Percentiles rank a stretch among this genome's conserved stretches.
These are phyloP conservation scores for Megalonaias nervosa DNA, from an alignment of 1,140 invertebrate genomes.

Conservation along the genomic window DNA sequence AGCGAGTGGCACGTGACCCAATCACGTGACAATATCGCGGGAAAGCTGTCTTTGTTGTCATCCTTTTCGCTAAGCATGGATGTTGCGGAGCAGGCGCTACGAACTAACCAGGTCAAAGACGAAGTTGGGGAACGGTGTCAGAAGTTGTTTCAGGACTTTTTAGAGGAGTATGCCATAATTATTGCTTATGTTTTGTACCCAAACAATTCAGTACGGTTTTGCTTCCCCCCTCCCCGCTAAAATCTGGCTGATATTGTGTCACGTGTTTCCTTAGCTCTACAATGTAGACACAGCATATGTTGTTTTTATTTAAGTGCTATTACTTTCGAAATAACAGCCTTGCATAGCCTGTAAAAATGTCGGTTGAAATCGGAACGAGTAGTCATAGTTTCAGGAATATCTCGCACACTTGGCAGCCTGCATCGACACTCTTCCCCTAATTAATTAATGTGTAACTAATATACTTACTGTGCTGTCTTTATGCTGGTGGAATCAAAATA, in stretches of 20 bases:
- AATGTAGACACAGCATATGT: too few relatives aligned
- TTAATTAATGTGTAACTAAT: too few relatives aligned
- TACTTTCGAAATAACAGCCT: too few relatives aligned
- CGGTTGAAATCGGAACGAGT: too few relatives aligned
- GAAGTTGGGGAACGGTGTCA: constrained; percentile 93
- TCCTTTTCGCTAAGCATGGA: constrained; percentile 70
- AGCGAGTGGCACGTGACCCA: neutral
- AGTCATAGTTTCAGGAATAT: too few relatives aligned
- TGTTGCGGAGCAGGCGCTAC: constrained; percentile 70
- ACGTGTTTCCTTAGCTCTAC: constrained; percentile 1
- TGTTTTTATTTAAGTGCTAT: too few relatives aligned
- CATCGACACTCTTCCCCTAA: too few relatives aligned
- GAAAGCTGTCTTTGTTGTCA: constrained; percentile 37
- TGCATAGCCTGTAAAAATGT: too few relatives aligned
- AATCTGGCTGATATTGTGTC: constrained; percentile 6
- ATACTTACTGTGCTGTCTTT: too few relatives aligned
- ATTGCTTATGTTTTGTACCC: neutral
- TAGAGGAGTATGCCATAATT: constrained; percentile 88
- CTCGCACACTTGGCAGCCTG: too few relatives aligned
- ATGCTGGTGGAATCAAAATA: too few relatives aligned
- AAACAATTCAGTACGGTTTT: neutral
- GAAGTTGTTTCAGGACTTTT: constrained; percentile 96
- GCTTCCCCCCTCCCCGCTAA: neutral
- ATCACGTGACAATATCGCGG: constrained; percentile 39
- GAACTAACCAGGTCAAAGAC: constrained; percentile 80